Evolutionary conservation across 2,888 invertebrate species (phyloP), one percentile per base, ranked within the genome.

Genomic region (Ichneumon xanthorius): DNA sequence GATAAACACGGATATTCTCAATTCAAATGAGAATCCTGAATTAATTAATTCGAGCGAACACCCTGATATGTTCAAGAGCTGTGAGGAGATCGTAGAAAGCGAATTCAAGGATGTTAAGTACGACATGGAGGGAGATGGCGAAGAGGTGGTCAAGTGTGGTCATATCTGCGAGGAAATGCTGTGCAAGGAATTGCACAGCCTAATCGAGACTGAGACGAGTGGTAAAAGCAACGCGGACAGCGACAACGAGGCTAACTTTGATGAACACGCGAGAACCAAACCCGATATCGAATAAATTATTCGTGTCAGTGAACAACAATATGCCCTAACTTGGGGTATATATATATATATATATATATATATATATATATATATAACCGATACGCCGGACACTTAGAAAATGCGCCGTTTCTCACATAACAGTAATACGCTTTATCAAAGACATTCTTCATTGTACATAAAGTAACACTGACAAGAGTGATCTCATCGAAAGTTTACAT

Each of bases 11-110:
- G 93, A 93, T 63, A 93, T 93, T 58, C 87, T 93, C 7, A 92
- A 93, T 84, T 93, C 93, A 3, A 93, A 92, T 45, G 92, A 93
- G 30, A 93, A 92, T 89, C 91, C 90, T 0, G 93, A 92, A 16
- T 14, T 90, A 1, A 16, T 90, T 7, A 90, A 89, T 68, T 92
- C 89, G 0, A 89, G 85, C 4, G 92, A 92, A 40, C 90, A 92
- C 88, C 90, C 91, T 0, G 93, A 93, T 14, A 91, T 93, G 90
- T 93, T 93, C 61, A 92, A 91, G 40, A 93, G 92, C 72, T 92
- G 93, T 63, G 92, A 93, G 73, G 93, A 92, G 73, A 92, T 93
- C 26, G 88, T 89, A 53, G 93, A 89, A 14, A 33, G 37, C n/a
- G 92, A 92, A 16, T 90, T 92, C 7, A 91, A 91, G 30, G 87